Base-by-base conservation (phyloP, 2,888 invertebrate genomes). In the Drosophila histrio region DNA sequence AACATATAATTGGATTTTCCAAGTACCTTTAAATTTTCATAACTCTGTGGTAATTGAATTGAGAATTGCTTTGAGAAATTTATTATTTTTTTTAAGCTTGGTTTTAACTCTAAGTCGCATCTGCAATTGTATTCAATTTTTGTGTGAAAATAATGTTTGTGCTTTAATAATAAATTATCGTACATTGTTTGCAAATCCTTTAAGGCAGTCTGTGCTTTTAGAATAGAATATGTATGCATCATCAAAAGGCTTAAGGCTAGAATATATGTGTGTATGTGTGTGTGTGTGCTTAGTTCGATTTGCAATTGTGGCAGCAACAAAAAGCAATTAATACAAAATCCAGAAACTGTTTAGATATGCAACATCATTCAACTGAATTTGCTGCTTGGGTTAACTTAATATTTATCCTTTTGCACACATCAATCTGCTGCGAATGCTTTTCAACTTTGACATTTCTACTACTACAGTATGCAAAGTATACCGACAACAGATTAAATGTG, bases 391-490 rank as follows among this genome's bases (percentile, higher is more conserved):
- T 28, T 46, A 50, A 36, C 21, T 36, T 11, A 26, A 43, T 19
- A 13, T 43, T 28, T 30, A 52, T 19, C n/a, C 52, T 21, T 19
- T 22, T 7, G 11, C 3, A 43, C 26, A 50, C 46, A 47, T 49
- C 41, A 59, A 53, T 54, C 56, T 34, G n/a, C 2, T 6, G 3
- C 24, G 19, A 50, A 13, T 9, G 9, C 19, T 50, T 24, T 24
- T 62, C 39, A 62, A 21, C 60, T 70, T 56, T 65, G 70, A 50
- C 68, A 57, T 63, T 47, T 13, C 8, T 9, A n/a, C 56, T 17
- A 17, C 50, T 57, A 41, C 11, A 8, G 24, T 53, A 62, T 57
- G 50, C 65, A 50, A 44, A 52, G n/a, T n/a, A 46, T 19, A 28
- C 19, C 24, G 24, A 43, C 24, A 43, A 39, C 36, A 22, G 43